phyloP scores from a whole-genome alignment of 1,140 invertebrate genomes.

The Melipona quadrifasciata region DNA sequence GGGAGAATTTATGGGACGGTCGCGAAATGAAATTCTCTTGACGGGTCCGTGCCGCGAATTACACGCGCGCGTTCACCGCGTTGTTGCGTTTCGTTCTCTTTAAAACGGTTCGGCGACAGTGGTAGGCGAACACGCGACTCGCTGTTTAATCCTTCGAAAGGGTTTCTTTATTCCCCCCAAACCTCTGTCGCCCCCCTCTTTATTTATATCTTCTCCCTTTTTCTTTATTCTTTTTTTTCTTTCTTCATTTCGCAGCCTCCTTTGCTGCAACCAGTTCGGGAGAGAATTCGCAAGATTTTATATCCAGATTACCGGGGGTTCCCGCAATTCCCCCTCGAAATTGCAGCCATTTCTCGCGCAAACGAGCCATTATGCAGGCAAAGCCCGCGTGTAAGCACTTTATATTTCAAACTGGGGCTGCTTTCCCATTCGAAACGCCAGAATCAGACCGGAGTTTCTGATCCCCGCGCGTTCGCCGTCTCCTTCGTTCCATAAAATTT shows the following conservation, averaged over 20 bases:
- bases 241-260: neutral
- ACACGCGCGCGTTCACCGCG: neutral
- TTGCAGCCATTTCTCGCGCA: slow-evolving; percentile 56
- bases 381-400: slow-evolving; percentile 51
- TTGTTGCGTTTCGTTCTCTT: slow-evolving; percentile 2
- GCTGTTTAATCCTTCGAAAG: slow-evolving; percentile 25
- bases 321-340: slow-evolving; percentile 48
- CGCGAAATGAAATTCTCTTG: slow-evolving; percentile 40
- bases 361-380: slow-evolving; percentile 52
- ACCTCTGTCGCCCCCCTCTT: neutral
- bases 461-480: neutral
- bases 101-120: no score
- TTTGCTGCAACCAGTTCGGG: neutral
- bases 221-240: neutral
- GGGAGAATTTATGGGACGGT: slow-evolving; percentile 22
- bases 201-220: neutral
- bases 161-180: neutral
- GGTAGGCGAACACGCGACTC: neutral
- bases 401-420: slow-evolving; percentile 45
- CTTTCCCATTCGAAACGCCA: slow-evolving; percentile 38
- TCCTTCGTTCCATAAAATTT: neutral
- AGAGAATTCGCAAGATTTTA: slow-evolving; percentile 52
- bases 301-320: slow-evolving; percentile 43
- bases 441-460: slow-evolving; percentile 1
- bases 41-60: slow-evolving; percentile 26